Percentiles rank a stretch among this genome's conserved stretches.
These are phyloP conservation scores for Xestia sexstrigata DNA, from an alignment of 2,888 invertebrate genomes.

Conservation along the genomic window DNA sequence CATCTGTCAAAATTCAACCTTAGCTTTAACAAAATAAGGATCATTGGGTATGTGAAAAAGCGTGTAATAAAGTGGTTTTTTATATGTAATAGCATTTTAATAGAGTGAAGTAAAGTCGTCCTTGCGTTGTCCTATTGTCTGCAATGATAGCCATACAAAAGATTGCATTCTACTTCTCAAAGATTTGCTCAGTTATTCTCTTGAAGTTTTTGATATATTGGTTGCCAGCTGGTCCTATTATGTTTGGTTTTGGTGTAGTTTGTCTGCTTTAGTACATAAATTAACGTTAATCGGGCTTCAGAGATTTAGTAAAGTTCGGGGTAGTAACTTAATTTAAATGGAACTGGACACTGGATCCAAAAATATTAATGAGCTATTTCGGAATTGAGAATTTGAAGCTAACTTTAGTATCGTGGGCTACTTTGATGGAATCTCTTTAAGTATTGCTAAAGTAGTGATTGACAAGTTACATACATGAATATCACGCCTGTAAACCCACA, in stretches of 20 bases:
- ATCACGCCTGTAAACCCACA: too few relatives aligned
- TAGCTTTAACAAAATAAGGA: constrained; percentile 8
- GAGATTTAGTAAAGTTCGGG: background rate
- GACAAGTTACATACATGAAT: too few relatives aligned
- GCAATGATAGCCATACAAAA: constrained; percentile 79
- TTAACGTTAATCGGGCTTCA: constrained; percentile 1
- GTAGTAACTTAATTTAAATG: constrained; percentile 1
- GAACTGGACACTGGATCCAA: background rate
- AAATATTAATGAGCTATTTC: background rate
- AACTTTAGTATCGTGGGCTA: background rate
- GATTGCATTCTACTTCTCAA: constrained; percentile 81
- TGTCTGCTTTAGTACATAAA: constrained; percentile 33
- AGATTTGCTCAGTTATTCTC: constrained; percentile 74
- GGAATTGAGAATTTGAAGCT: background rate
- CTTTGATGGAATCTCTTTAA: background rate
- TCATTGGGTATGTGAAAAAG: background rate
- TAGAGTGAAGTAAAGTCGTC: constrained; percentile 87
- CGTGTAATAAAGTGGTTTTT: constrained; percentile 55
- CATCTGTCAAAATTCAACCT: constrained; percentile 36
- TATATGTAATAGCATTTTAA: constrained; percentile 85
- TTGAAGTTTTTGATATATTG: constrained; percentile 62
- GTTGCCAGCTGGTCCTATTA: constrained; percentile 58
- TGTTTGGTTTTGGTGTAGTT: constrained; percentile 24
- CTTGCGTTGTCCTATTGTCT: constrained; percentile 88
- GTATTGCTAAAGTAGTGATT: too few relatives aligned